Evolutionary conservation across 1,140 invertebrate species (phyloP), one percentile per base, ranked within the genome.

Genomic region (Berghia stephanieae): DNA sequence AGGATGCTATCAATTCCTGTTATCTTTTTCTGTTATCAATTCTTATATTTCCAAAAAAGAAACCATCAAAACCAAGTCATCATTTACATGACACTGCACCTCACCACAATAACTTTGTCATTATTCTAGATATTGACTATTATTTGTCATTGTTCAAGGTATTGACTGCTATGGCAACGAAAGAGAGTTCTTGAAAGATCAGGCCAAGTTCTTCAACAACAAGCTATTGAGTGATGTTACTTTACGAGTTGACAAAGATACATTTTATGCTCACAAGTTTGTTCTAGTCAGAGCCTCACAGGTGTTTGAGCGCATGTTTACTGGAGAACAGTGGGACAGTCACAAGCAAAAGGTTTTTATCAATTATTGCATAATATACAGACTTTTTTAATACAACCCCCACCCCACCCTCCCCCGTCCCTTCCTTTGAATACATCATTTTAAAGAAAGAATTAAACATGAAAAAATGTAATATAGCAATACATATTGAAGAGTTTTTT

Each of bases 281-380:
- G 85, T 90, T 36, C 82, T 90, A 31, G 87, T 89, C 2, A 79
- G 84, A 67, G 80, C 84, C 24, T 90, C 89, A 80, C 90, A 90
- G 80, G 90, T 90, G 5, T 90, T 90, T 82, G 90, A 90, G 67
- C 80, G 89, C 66, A 90, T 90, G 89, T 84, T 90, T 36, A 89
- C 87, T 79, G 82, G 86, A 38, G 43, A 52, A 27, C 82, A 89
- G 75, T 90, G 90, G 90, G 85, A 87, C 27, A 75, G 55, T 42
- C 57, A 75, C 40, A 75, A 75, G 42, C 55, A 75, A 34, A 75
- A 75, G 57, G 73, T 75, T 31, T n/a, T n/a, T n/a, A n/a, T n/a
- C n/a, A n/a, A n/a, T n/a, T n/a, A n/a, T n/a, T n/a, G n/a, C n/a
- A n/a, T n/a, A n/a, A n/a, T n/a, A n/a, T n/a, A n/a, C n/a, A n/a